These are phyloP conservation scores for Ischnus inquisitorius DNA, from an alignment of 2,888 invertebrate species.

Conservation along the genomic window DNA sequence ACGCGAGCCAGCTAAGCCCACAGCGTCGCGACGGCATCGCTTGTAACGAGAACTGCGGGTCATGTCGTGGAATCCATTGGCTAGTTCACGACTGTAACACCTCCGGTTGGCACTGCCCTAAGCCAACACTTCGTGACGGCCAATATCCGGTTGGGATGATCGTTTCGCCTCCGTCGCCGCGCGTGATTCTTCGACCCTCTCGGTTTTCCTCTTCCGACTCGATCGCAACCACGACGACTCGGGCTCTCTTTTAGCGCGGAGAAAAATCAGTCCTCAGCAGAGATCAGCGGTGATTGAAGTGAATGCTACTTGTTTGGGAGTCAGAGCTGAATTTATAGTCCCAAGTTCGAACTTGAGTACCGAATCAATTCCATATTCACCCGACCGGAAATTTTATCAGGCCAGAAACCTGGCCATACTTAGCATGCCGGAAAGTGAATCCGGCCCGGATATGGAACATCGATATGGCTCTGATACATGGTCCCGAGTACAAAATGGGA, in stretches of 20 bases:
- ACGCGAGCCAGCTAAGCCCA: constrained; percentile 10
- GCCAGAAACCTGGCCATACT: no score
- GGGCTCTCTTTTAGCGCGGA: not conserved
- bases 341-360: no score
- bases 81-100: constrained; percentile 59
- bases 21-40: constrained; percentile 51
- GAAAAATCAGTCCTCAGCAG: constrained; percentile 10
- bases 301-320: no score
- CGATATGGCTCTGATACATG: no score
- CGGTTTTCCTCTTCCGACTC: not conserved
- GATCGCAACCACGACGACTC: not conserved
- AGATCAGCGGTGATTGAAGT: no score
- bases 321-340: no score
- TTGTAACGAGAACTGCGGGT: constrained; percentile 47
- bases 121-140: constrained; percentile 79
- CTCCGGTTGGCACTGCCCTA: constrained; percentile 75
- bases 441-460: no score
- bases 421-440: no score
- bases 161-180: constrained; percentile 55
- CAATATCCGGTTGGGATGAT: constrained; percentile 79
- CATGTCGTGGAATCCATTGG: constrained; percentile 65
- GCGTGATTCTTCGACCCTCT: not conserved
- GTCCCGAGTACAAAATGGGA: not conserved
- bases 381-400: no score
- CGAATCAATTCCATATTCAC: no score